Base-by-base conservation (phyloP, 2,797 vertebrate species). In the Mus spretus region DNA sequence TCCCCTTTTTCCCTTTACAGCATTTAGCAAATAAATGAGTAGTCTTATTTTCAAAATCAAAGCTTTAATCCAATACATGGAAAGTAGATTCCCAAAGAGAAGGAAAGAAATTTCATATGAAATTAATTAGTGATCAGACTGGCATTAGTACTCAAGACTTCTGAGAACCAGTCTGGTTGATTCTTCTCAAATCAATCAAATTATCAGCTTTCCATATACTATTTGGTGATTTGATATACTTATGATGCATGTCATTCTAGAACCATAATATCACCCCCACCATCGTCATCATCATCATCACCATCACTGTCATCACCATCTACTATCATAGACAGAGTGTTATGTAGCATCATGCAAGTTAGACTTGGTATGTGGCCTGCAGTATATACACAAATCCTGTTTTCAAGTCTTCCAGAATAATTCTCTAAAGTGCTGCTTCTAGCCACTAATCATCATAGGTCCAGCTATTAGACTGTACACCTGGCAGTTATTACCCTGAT, bases 401-500 rank as follows among this genome's bases (percentile, higher is more conserved):
- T 83, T 96, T 79, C 31, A 93, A 81, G 53, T 85, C 3, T 47
- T 96, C n/a, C 34, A 79, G 53, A 86, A n/a, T 81, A 13, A 75
- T 82, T n/a, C 13, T 15, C 37, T 90, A 59, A 93, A 82, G 20
- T 82, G 14, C 8, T 81, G 37, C 26, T 94, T 12, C 28, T 88
- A 26, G 6, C 26, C 7, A 84, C 26, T 28, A 94, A 53, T 4
- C 11, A 74, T 22, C 10, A 40, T 4, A 87, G 26, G 14, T 12
- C 6, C 26, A 67, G 7, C 40, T 91, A 37, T 53, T 72, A 81
- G 19, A 65, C 65, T 65, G 5, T 14, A 31, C 6, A 20, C n/a
- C 19, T 65, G 53, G 31, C 53, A 80, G 8, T 77, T n/a, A 57
- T 5, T 34, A 75, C 61, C 22, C 4, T 24, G 7, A 4, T n/a